Evolutionary conservation across 1,140 invertebrate species (phyloP).

Genomic region (Rhopalosiphum padi): DNA sequence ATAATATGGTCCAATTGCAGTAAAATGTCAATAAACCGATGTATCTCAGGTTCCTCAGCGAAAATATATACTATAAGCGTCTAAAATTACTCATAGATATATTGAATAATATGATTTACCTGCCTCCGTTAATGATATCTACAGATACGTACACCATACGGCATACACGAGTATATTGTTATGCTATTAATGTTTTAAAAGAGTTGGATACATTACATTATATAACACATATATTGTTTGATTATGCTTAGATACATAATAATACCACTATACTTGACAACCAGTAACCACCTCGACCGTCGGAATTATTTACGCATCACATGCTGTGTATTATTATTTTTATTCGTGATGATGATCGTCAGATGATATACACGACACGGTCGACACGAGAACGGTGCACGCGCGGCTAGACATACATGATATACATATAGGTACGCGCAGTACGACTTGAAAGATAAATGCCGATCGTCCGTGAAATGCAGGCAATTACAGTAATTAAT

Average conservation of each 20-base stretch:
- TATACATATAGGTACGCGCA: not conserved
- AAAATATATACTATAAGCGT: too few species aligned
- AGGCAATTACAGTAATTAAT: conserved; percentile 33
- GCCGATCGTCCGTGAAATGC: conserved; percentile 32
- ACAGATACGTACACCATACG: too few species aligned
- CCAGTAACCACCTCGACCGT: not conserved
- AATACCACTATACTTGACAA: not conserved
- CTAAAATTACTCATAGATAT: not conserved
- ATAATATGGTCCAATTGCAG: not conserved
- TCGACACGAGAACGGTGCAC: not conserved
- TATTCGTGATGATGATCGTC: not conserved
- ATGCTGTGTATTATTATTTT: not conserved
- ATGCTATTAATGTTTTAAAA: not conserved
- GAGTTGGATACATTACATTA: not conserved
- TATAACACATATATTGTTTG: too few species aligned
- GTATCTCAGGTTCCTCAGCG: too few species aligned
- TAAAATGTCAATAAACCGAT: not conserved
- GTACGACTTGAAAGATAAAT: conserved; percentile 10
- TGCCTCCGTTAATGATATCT: too few species aligned
- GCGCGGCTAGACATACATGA: not conserved
- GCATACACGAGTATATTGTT: not conserved
- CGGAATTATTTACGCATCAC: not conserved
- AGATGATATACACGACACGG: not conserved
- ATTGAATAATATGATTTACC: not conserved
- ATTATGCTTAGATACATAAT: too few species aligned